Evolutionary conservation across 2,797 vertebrate genomes (phyloP), one percentile per base, ranked within the genome.

Genomic region (Taenioides sp.): DNA sequence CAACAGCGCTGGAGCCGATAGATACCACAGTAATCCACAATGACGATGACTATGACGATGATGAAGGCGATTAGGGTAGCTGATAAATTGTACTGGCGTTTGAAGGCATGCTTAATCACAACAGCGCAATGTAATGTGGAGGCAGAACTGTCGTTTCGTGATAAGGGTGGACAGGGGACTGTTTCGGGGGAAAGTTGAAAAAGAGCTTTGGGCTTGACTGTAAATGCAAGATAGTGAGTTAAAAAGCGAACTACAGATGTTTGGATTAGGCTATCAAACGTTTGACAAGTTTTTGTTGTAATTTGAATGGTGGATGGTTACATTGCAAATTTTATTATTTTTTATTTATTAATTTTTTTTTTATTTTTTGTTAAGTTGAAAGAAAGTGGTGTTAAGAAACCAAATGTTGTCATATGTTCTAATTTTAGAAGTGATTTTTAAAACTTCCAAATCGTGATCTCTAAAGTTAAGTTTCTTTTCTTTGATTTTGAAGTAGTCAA

Each of bases 1-100:
- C 84, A 87, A 76, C 79, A 78, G 58, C 31, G 67, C 83, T 81
- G 85, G 72, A 78, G 79, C 72, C 80, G 70, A 25, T 63, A 65
- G 84, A 80, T 76, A 79, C 76, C 60, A 68, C 18, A 70, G 50
- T 66, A 74, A 84, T 76, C 64, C 78, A 62, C 43, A 47, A 47
- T 4, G 43, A 47, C 43, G 43, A 47, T 47, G 43, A 76, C 40
- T 18, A 25, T 25, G 37, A 27, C 27, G 50, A 43, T 57, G 65
- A 67, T 52, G 25, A 31, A 2, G 76, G 75, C 62, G 58, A 80
- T 66, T 66, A 54, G 49, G 65, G 52, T 49, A 31, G 47, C 65
- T 52, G 71, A 85, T 72, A 6, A 62, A 70, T 65, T 76, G 67
- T 63, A 18, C 67, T 67, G 37, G 22, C 40, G 75, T 78, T 76